These are phyloP conservation scores for Paratrypauchen microcephalus DNA, from an alignment of 2,797 vertebrate genomes.

Conservation along the genomic window DNA sequence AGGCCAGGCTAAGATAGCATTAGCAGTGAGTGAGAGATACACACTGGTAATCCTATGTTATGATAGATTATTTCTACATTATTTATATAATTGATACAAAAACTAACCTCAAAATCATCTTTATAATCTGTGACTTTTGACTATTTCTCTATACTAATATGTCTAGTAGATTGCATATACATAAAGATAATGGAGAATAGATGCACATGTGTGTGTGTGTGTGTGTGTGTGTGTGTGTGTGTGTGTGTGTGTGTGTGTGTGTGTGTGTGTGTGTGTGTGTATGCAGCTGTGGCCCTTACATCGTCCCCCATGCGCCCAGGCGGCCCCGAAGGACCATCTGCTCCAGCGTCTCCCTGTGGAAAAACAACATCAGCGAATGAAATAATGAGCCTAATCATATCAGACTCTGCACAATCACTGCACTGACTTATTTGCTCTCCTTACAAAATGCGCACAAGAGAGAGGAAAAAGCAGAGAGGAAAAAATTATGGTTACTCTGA, in stretches of 20 bases:
- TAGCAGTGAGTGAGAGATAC: too few relatives aligned
- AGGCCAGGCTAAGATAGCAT: too few relatives aligned
- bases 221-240: too few relatives aligned
- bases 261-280: too few relatives aligned
- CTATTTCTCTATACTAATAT: background rate
- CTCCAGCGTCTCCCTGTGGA: constrained; percentile 73
- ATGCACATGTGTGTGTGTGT: too few relatives aligned
- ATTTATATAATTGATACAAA: too few relatives aligned
- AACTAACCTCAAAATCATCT: too few relatives aligned
- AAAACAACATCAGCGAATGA: constrained; percentile 10
- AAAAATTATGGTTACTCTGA: background rate
- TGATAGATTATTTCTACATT: too few relatives aligned
- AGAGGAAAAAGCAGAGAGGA: background rate
- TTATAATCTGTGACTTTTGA: background rate
- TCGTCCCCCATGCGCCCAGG: constrained; percentile 78
- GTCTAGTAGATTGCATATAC: too few relatives aligned
- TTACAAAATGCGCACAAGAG: background rate
- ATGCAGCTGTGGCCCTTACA: constrained; percentile 52
- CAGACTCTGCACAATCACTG: constrained; percentile 2
- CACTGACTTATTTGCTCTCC: constrained; percentile 7
- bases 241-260: too few relatives aligned
- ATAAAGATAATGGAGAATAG: background rate
- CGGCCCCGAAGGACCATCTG: constrained; percentile 65
- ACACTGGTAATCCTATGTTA: too few relatives aligned
- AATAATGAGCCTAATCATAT: constrained; percentile 19